phyloP scores from a whole-genome alignment of 2,888 invertebrate genomes.

The Drosophila quinaria region DNA sequence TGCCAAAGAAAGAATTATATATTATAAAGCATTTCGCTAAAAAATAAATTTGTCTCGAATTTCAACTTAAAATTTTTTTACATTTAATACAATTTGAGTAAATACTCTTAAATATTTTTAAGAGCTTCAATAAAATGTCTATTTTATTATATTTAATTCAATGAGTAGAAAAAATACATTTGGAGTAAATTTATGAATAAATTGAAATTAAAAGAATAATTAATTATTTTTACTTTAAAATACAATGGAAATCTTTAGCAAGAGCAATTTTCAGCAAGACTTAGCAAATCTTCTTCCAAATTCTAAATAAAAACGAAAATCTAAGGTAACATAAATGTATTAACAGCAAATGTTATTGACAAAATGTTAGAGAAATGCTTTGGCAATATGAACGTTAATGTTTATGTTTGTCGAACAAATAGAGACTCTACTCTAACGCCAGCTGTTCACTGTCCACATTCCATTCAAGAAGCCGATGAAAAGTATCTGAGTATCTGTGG shows the following conservation, averaged over 20 bases:
- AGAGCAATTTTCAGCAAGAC: too few relatives aligned
- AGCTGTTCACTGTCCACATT: constrained; percentile 34
- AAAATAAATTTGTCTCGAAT: background rate
- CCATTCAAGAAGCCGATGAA: constrained; percentile 33
- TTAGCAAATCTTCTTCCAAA: too few relatives aligned
- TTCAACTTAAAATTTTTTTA: background rate
- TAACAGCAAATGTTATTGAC: constrained; percentile 4
- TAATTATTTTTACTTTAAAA: too few relatives aligned
- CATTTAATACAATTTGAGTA: too few relatives aligned
- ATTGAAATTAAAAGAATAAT: too few relatives aligned
- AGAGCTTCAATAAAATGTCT: background rate
- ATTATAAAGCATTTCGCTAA: too few relatives aligned
- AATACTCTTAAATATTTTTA: too few relatives aligned
- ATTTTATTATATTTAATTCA: too few relatives aligned
- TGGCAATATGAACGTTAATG: background rate
- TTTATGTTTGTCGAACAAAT: constrained; percentile 15
- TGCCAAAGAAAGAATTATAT: background rate
- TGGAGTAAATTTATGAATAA: too few relatives aligned
- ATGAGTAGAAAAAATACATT: too few relatives aligned
- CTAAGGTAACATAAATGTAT: background rate
- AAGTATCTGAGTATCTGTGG: constrained; percentile 1
- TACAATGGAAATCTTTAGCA: too few relatives aligned
- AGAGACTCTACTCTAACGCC: constrained; percentile 17
- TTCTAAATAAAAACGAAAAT: background rate
- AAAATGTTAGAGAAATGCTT: constrained; percentile 2